Evolutionary conservation across 2,888 invertebrate genomes (phyloP).

Genomic region (Ectemnius cavifrons): DNA sequence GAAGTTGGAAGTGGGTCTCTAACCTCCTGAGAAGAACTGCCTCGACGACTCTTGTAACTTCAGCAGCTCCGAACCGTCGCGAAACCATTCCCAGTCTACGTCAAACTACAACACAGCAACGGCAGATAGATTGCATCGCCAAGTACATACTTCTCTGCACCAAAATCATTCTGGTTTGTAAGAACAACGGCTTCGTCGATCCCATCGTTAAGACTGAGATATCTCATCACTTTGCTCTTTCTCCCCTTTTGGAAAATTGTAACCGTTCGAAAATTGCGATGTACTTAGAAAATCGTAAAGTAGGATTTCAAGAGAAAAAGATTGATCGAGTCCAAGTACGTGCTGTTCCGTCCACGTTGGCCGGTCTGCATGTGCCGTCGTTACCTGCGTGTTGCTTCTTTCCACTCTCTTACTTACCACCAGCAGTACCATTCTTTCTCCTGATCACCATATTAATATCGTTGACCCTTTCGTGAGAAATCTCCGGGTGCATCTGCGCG

Average conservation of each 20-base stretch:
- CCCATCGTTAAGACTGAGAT: conserved; percentile 55
- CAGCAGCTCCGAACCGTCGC: conserved; percentile 47
- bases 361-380: conserved; percentile 44
- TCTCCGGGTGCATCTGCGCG: too few species aligned
- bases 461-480: neutral
- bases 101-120: conserved; percentile 50
- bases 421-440: neutral
- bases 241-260: conserved; percentile 30
- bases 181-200: conserved; percentile 54
- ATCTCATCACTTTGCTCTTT: conserved; percentile 49
- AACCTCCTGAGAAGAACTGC: conserved; percentile 54
- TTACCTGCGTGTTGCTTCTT: conserved; percentile 38
- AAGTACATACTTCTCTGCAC: conserved; percentile 56
- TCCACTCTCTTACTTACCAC: conserved; percentile 5
- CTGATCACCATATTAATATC: neutral
- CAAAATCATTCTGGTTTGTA: conserved; percentile 60
- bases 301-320: conserved; percentile 24
- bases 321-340: conserved; percentile 32
- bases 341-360: conserved; percentile 52
- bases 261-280: conserved; percentile 41
- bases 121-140: conserved; percentile 55
- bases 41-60: conserved; percentile 53
- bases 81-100: conserved; percentile 50
- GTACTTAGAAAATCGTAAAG: conserved; percentile 50
- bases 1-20: conserved; percentile 57